Conservation (phyloP, 2,113 vertebrate species). For the Echinops telfairi region DNA sequence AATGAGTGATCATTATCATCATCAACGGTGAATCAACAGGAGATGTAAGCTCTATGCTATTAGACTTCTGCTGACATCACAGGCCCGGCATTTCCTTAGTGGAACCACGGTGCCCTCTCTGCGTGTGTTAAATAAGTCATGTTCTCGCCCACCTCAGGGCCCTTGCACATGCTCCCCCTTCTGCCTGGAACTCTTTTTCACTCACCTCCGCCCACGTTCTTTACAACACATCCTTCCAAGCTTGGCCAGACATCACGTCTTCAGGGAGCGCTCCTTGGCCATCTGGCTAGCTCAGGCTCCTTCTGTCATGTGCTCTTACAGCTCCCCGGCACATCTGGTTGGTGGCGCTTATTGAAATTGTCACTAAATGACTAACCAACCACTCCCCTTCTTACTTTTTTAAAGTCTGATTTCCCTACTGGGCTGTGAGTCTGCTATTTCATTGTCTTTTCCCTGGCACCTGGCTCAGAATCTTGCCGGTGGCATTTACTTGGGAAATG, state of each 20-base stretch:
- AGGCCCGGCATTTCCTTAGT: neutral
- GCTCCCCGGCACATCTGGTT: neutral
- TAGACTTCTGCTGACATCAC: neutral
- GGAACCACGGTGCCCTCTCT: neutral
- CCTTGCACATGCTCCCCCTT: neutral
- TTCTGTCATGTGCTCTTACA: neutral
- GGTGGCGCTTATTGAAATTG: neutral
- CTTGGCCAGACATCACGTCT: neutral
- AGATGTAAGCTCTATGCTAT: neutral
- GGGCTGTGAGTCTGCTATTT: neutral
- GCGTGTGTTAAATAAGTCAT: neutral
- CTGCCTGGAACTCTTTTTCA: neutral
- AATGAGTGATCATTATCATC: neutral
- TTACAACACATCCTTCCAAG: neutral
- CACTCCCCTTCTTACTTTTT: neutral
- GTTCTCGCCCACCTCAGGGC: neutral
- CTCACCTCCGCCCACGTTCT: slow-evolving; percentile 1
- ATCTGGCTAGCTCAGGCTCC: neutral
- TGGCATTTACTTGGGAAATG: neutral
- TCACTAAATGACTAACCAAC: neutral
- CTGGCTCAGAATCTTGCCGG: neutral
- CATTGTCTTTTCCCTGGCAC: neutral
- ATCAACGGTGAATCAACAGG: neutral
- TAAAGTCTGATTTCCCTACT: neutral
- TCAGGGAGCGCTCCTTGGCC: neutral